Base-by-base conservation (phyloP, 2,888 invertebrate species). In the Macaria liturata region DNA sequence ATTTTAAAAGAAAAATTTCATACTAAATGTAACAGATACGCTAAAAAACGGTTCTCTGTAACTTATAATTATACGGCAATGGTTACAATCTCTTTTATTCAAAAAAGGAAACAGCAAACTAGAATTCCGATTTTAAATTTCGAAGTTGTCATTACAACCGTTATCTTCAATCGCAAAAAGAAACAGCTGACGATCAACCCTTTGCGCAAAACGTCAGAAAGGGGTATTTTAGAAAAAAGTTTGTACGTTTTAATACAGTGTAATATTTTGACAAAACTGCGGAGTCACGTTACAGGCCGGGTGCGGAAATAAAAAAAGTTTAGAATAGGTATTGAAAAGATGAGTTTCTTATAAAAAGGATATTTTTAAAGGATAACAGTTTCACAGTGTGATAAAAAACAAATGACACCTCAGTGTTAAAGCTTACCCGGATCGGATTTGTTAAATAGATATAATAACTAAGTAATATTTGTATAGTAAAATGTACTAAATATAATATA, bases 241-340 rank as follows among this genome's bases (percentile, higher is more conserved):
- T 71, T 75, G 72, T 74, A 37, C 44, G 54, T 52, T 47, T 54
- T 57, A 53, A 46, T 43, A 74, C 80, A 76, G 79, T 78, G 80
- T 84, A 90, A 91, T 91, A 90, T 91, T 91, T 86, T 91, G 91
- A 90, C 90, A 89, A 91, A 90, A 88, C 78, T 66, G 66, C 68
- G 65, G 70, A 67, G 64, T 70, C 69, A 70, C 59, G 69, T 70
- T 70, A 69, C 70, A 43, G 9, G 65, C 65, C 69, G 68, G 68
- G 71, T 67, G 70, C 59, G 57, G 54, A 46, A 42, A 59, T 59
- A 68, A 70, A 67, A 84, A 80, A 20, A 50, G 4, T 75, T 59
- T 75, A 62, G 4, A 48, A 48, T 53, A 42, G 46, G 46, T 8
- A 20, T 32, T 44, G 40, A 45, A 53, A 37, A 42, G 49, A 31